These are phyloP conservation scores for Aythya baeri DNA, from an alignment of 2,113 vertebrate species.

Conservation along the genomic window DNA sequence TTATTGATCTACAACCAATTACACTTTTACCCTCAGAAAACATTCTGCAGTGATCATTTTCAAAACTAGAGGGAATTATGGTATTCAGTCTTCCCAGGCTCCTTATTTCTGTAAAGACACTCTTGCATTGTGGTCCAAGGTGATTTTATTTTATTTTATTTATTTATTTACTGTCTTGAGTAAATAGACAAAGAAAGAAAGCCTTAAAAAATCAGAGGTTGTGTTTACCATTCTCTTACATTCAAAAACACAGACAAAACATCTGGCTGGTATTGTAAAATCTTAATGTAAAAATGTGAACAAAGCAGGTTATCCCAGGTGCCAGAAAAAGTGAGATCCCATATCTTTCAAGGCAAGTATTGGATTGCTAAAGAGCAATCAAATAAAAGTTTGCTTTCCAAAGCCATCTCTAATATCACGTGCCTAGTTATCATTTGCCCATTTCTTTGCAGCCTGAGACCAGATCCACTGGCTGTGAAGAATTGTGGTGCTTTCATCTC, in stretches of 20 bases:
- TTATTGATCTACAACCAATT: conserved; percentile 76
- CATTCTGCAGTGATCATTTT: conserved; percentile 51
- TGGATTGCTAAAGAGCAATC: neutral
- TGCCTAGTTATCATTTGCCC: neutral
- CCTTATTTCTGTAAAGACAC: neutral
- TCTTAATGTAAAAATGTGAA: neutral
- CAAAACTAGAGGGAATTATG: conserved; percentile 46
- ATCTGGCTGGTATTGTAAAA: neutral
- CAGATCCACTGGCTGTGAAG: neutral
- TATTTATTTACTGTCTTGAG: neutral
- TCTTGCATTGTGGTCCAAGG: neutral
- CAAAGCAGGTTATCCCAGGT: neutral
- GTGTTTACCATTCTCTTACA: neutral
- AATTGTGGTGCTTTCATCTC: neutral
- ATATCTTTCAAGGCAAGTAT: conserved; percentile 8
- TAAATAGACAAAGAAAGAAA: neutral
- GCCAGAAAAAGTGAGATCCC: neutral
- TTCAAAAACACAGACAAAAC: accelerated
- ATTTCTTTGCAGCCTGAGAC: neutral
- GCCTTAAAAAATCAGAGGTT: neutral
- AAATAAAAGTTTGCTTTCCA: neutral
- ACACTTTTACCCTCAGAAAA: conserved; percentile 66
- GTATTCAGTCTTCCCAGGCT: neutral
- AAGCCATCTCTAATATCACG: neutral
- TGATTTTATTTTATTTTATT: neutral